A percentile compares a stretch with the other conserved stretches of the same genome.
These are phyloP conservation scores for Nothocercus julius DNA, from an alignment of 2,113 vertebrate species.

Conservation along the genomic window DNA sequence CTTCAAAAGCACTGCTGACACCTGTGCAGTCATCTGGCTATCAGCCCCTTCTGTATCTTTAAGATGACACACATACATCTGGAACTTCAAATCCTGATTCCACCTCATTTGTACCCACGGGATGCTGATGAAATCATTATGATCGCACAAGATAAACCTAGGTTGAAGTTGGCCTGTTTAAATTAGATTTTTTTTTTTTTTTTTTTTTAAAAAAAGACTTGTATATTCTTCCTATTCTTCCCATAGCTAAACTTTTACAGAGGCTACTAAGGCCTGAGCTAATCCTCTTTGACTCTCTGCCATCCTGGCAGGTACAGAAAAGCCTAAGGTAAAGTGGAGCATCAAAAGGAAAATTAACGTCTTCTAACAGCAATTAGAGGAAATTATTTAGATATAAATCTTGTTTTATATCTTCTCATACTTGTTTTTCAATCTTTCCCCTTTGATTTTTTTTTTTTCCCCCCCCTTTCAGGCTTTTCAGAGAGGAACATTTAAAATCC, in stretches of 20 bases:
- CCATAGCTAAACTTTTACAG: conserved; percentile 70
- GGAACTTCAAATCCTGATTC: background rate
- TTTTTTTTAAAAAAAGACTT: background rate
- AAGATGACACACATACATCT: background rate
- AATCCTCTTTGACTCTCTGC: conserved; percentile 81
- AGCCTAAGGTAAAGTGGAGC: conserved; percentile 78
- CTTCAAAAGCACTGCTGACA: background rate
- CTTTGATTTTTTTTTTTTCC: conserved; percentile 78
- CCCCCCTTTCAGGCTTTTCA: conserved; percentile 71
- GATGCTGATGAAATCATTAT: conserved; percentile 50
- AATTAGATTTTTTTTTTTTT: background rate
- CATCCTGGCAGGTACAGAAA: conserved; percentile 78
- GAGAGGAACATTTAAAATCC: conserved; percentile 73
- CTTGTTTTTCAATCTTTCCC: conserved; percentile 81
- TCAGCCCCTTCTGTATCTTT: background rate
- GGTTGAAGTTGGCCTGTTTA: conserved; percentile 42
- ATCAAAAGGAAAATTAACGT: conserved; percentile 86
- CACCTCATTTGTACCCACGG: conserved; percentile 31
- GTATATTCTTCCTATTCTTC: conserved; percentile 39
- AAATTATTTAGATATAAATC: conserved; percentile 86
- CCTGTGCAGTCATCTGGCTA: conserved; percentile 7
- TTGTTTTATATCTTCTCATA: conserved; percentile 82
- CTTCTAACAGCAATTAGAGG: conserved; percentile 86
- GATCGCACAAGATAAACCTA: conserved; percentile 14
- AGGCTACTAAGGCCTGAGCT: conserved; percentile 69